phyloP scores from a whole-genome alignment of 2,797 vertebrate genomes.

The Lepus oiostolus region DNA sequence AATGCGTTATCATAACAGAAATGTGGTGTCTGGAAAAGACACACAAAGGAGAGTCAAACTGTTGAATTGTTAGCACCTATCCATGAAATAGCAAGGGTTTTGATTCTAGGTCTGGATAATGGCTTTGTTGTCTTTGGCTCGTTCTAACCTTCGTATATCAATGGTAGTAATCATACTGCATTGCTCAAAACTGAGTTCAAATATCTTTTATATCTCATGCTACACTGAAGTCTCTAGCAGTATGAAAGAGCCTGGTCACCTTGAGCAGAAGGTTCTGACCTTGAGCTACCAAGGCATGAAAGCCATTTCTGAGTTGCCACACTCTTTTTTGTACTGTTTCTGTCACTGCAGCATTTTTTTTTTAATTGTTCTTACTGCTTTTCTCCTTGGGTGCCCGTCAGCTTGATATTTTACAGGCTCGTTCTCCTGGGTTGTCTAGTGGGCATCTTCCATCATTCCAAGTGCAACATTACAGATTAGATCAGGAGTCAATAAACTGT shows the following conservation, averaged over 20 bases:
- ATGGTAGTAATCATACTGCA: too few species aligned
- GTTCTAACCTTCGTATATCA: neutral
- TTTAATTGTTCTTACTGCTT: neutral
- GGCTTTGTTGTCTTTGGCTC: neutral
- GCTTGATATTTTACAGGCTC: neutral
- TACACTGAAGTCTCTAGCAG: neutral
- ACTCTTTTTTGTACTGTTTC: neutral
- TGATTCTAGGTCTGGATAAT: neutral
- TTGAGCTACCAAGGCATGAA: neutral
- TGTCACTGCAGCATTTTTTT: neutral
- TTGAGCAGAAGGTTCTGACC: neutral
- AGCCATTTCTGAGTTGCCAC: neutral
- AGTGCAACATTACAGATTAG: neutral
- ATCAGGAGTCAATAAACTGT: neutral
- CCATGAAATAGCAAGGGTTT: neutral
- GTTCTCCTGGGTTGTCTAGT: accelerated
- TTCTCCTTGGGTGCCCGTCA: neutral
- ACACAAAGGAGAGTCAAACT: neutral
- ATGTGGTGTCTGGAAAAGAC: neutral
- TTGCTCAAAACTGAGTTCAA: neutral
- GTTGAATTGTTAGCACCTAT: neutral
- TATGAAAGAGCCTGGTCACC: neutral
- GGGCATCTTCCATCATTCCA: neutral
- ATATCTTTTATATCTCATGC: neutral
- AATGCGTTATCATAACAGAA: neutral